Evolutionary conservation across 2,113 vertebrate species (phyloP).

Genomic region (Epinephelus lanceolatus): DNA sequence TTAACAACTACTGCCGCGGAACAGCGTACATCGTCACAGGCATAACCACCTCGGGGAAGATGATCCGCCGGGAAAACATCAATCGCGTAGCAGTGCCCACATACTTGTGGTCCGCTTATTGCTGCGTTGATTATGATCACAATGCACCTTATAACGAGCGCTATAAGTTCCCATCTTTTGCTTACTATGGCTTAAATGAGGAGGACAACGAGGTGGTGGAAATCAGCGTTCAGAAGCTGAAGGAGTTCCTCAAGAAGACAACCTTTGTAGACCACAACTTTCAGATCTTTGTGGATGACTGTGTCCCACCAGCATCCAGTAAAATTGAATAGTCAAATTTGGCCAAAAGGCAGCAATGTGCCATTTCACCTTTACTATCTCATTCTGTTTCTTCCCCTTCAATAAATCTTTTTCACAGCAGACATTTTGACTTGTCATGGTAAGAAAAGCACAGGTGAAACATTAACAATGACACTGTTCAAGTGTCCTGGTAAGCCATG

Average conservation of each 20-base stretch:
- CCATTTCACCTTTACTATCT: background rate
- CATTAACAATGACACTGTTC: background rate
- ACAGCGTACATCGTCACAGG: conserved; percentile 76
- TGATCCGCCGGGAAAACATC: conserved; percentile 75
- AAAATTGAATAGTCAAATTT: background rate
- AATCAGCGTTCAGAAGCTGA: conserved; percentile 69
- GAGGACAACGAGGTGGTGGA: conserved; percentile 74
- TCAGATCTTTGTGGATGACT: conserved; percentile 80
- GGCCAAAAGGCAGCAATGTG: background rate
- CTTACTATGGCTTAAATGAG: conserved; percentile 80
- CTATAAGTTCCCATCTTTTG: conserved; percentile 79
- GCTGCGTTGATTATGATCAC: conserved; percentile 78
- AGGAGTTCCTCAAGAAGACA: conserved; percentile 77
- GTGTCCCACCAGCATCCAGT: conserved; percentile 35
- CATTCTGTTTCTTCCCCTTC: background rate
- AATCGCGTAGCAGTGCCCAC: conserved; percentile 77
- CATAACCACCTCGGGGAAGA: conserved; percentile 75
- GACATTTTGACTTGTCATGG: conserved; percentile 6
- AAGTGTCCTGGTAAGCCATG: background rate
- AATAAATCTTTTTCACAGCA: background rate
- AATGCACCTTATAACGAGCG: conserved; percentile 73
- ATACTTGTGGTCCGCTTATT: conserved; percentile 82
- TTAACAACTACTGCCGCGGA: conserved; percentile 82
- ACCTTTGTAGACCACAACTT: conserved; percentile 74
- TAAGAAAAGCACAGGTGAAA: background rate